phyloP scores from a whole-genome alignment of 2,113 vertebrate species.

The Hyperopisus bebe region DNA sequence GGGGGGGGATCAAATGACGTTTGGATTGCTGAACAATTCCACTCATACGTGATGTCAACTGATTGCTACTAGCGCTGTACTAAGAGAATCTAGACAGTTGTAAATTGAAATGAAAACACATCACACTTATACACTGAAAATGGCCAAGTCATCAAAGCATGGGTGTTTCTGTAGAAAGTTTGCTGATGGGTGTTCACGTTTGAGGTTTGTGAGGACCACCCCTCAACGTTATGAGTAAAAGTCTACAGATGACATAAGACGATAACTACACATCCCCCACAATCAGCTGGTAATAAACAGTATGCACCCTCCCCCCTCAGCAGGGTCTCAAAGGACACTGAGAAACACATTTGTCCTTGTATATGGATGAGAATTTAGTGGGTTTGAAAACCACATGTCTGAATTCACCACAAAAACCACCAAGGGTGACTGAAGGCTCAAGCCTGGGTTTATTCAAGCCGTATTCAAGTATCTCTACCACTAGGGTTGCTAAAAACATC shows the following conservation, averaged over 20 bases:
- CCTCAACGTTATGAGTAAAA: background rate
- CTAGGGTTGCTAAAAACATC: background rate
- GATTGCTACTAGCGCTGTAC: background rate
- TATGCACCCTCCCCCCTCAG: background rate
- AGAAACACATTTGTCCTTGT: background rate
- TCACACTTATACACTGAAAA: background rate
- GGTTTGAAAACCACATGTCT: slow-evolving; percentile 18
- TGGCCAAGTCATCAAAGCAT: background rate
- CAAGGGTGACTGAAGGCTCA: background rate
- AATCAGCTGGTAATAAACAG: slow-evolving; percentile 6
- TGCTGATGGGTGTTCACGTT: background rate
- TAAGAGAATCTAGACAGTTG: background rate
- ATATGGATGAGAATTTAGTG: slow-evolving; percentile 7
- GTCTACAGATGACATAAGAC: background rate
- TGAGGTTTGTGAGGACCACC: background rate
- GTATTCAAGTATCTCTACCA: background rate
- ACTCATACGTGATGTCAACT: background rate
- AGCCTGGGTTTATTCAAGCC: background rate
- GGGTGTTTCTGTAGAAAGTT: background rate
- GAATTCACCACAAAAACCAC: slow-evolving; percentile 14
- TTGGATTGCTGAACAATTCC: background rate
- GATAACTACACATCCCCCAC: background rate
- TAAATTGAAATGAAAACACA: background rate
- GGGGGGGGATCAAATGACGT: background rate
- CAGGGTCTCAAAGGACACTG: background rate